Percentiles rank a stretch among this genome's conserved stretches.
Conservation (phyloP, 2,113 vertebrate species). For the Centropristis striata region DNA sequence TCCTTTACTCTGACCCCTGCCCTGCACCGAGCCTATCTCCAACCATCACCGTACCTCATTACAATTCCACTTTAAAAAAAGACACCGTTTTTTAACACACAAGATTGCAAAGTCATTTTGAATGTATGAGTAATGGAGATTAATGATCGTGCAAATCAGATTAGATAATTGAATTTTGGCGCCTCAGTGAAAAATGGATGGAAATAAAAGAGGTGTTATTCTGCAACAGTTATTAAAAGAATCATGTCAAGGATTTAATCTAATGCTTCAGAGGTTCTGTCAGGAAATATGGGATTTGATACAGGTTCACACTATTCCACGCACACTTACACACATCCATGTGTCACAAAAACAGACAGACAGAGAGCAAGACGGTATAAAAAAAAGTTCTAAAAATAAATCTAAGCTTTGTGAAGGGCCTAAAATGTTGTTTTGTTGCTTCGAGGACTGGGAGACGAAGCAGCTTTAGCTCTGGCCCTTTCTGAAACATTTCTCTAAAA, state of each 20-base stretch:
- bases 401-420: slow-evolving; percentile 51
- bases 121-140: slow-evolving; percentile 77
- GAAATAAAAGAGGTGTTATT: slow-evolving; percentile 74
- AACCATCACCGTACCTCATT: slow-evolving; percentile 47
- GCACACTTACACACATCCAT: slow-evolving; percentile 21
- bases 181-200: slow-evolving; percentile 71
- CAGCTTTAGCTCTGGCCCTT: slow-evolving; percentile 72
- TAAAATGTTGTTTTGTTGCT: slow-evolving; percentile 71
- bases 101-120: slow-evolving; percentile 54
- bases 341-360: slow-evolving; percentile 30
- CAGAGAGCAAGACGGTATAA: not conserved
- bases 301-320: slow-evolving; percentile 28
- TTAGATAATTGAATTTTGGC: slow-evolving; percentile 80
- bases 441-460: slow-evolving; percentile 61
- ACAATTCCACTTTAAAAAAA: slow-evolving; percentile 38
- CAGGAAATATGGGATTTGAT: slow-evolving; percentile 63
- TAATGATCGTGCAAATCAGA: slow-evolving; percentile 80
- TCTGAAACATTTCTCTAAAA: slow-evolving; percentile 81
- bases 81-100: slow-evolving; percentile 33
- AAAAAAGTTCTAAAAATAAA: slow-evolving; percentile 59
- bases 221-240: slow-evolving; percentile 77
- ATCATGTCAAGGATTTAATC: slow-evolving; percentile 76
- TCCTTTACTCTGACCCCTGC: slow-evolving; percentile 27
- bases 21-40: slow-evolving; percentile 26
- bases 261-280: slow-evolving; percentile 74